These are phyloP conservation scores for Macrotis lagotis DNA, from an alignment of 2,113 vertebrate species.

Conservation along the genomic window DNA sequence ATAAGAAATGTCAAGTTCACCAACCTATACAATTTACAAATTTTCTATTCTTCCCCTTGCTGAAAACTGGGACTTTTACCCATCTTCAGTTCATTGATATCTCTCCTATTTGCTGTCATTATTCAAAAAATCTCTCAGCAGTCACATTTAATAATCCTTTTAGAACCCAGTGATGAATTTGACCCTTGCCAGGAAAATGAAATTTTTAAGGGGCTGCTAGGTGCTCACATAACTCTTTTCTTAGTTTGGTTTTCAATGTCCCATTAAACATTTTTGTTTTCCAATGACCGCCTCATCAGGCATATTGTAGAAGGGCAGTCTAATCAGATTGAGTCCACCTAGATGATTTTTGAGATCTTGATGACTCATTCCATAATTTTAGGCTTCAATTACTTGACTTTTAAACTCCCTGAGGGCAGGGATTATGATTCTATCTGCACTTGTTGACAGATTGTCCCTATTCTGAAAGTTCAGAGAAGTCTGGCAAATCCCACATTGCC, in stretches of 20 bases:
- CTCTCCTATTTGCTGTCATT: not conserved
- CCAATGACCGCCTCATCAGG: not conserved
- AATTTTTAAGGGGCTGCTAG: not conserved
- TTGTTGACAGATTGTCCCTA: not conserved
- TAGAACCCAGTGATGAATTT: not conserved
- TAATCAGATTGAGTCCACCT: not conserved
- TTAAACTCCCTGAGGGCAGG: not conserved
- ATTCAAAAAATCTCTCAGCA: not conserved
- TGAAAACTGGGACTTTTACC: too few species aligned
- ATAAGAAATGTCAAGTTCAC: not conserved
- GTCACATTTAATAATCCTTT: not conserved
- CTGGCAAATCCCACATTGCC: not conserved
- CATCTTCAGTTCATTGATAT: not conserved
- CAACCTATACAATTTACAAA: not conserved
- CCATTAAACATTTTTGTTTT: not conserved
- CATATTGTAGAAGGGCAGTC: not conserved
- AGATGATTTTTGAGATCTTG: not conserved
- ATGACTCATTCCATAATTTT: not conserved
- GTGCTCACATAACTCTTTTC: not conserved
- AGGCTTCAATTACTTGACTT: not conserved
- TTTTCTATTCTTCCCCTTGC: not conserved
- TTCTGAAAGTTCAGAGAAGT: not conserved
- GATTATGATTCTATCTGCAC: not conserved
- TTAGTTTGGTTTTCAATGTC: not conserved
- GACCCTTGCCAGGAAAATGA: not conserved